Base-by-base conservation (phyloP, 2,888 invertebrate genomes). In the Melanostoma scalare region DNA sequence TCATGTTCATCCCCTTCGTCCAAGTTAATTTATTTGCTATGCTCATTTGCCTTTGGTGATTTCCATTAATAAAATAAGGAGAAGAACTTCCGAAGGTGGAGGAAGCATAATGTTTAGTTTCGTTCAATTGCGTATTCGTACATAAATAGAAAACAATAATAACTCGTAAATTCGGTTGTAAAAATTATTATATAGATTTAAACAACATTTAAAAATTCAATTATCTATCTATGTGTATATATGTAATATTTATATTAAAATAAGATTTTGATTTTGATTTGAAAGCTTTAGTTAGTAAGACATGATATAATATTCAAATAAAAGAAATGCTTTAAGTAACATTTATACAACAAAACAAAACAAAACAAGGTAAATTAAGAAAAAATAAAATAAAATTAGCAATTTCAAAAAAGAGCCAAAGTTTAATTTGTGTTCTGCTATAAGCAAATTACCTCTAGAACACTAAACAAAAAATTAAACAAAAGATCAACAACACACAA, bases 151-250 rank as follows among this genome's bases (percentile, higher is more conserved):
- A 33, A 73, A 79, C 71, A 84, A 79, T 84, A 84, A 84, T 84
- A 52, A 75, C 69, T 79, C 71, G 65, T 79, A 71, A 78, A 79
- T 79, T 69, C 71, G 84, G 84, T 84, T 84, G 84, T 84, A 84
- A 75, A 79, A 75, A 79, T 56, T 65, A 71, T 67, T 71, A 61
- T 67, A 60, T 74, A 84, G 42, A 78, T 52, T 74, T 48, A 53
- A 60, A 63, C 56, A 69, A 69, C 50, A 77, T 68, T 20, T 50
- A 52, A 63, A 77, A 65, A 48, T 53, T 79, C 63, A 79, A 75
- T 79, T 84, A 74, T 58, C 40, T 69, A 60, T 63, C 38, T 84
- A 63, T 79, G 58, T 63, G 69, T 84, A 78, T 78, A 53, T 69
- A 69, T 69, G 77, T 74, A 78, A 77, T 33, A 55, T 68, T 48